Evolutionary conservation across 2,888 invertebrate species (phyloP).

Genomic region (Ischnura elegans): DNA sequence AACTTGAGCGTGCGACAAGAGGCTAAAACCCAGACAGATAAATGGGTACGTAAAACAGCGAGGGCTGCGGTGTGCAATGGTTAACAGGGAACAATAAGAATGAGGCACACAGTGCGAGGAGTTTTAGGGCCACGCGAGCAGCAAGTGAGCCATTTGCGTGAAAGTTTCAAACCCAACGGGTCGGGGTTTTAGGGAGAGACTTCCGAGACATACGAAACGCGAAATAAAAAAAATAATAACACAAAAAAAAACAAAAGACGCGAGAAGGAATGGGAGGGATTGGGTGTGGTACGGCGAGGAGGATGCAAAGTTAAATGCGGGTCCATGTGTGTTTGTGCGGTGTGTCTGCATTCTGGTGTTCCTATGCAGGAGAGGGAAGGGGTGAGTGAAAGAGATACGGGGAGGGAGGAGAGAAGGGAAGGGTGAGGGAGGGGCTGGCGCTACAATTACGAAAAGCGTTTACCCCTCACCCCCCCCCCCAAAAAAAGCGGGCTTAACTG

Average conservation of each 20-base stretch:
- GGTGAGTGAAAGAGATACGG: not conserved
- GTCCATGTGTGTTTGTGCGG: too few relatives aligned
- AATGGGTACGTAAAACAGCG: conserved; percentile 39
- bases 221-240: not conserved
- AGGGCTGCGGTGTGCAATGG: conserved; percentile 43
- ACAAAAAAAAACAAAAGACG: too few relatives aligned
- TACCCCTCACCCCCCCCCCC: too few relatives aligned
- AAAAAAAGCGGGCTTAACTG: conserved; percentile 21
- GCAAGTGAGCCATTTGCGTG: conserved; percentile 48
- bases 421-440: not conserved
- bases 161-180: conserved; percentile 34
- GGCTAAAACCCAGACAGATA: conserved; percentile 55
- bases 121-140: conserved; percentile 49
- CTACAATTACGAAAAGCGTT: conserved; percentile 35
- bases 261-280: not conserved
- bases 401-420: not conserved
- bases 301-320: not conserved
- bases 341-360: not conserved
- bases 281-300: not conserved
- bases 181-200: not conserved
- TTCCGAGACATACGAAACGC: conserved; percentile 22
- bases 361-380: not conserved
- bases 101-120: not conserved
- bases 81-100: conserved; percentile 35
- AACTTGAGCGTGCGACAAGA: conserved; percentile 4